These are phyloP conservation scores for Cantharis rufa DNA, from an alignment of 2,888 invertebrate species.

Conservation along the genomic window DNA sequence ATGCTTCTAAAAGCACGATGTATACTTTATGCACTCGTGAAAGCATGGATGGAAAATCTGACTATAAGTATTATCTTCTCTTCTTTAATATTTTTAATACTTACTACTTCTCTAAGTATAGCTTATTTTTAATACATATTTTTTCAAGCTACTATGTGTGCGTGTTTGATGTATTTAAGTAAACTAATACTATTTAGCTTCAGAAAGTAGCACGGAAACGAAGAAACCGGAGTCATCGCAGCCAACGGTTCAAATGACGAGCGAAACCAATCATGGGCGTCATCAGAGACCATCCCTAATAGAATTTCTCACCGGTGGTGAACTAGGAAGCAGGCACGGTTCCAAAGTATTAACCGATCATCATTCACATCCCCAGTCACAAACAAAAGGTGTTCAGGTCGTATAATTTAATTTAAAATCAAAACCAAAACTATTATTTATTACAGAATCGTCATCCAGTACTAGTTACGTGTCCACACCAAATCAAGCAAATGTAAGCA, in stretches of 20 bases:
- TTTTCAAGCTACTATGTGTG: not conserved
- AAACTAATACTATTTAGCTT: conserved; percentile 40
- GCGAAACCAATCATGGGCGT: conserved; percentile 52
- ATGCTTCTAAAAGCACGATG: not conserved
- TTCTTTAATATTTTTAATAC: not conserved
- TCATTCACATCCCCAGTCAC: conserved; percentile 14
- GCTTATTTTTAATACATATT: not conserved
- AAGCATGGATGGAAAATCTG: not conserved
- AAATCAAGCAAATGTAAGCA: conserved; percentile 47
- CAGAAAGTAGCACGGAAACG: conserved; percentile 46
- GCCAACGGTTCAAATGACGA: conserved; percentile 58
- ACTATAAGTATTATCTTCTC: not conserved
- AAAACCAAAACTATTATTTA: not conserved
- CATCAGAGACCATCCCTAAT: conserved; percentile 71
- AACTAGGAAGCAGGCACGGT: conserved; percentile 46
- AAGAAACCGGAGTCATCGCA: conserved; percentile 54
- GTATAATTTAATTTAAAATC: not conserved
- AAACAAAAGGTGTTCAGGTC: conserved; percentile 15
- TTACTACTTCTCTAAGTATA: not conserved
- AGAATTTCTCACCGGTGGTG: conserved; percentile 67
- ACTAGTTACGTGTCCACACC: conserved; percentile 53
- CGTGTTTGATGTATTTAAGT: conserved; percentile 3
- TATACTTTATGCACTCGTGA: not conserved
- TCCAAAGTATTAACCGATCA: conserved; percentile 41
- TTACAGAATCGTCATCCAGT: conserved; percentile 49